phyloP scores from a whole-genome alignment of 2,888 invertebrate species.

The Hololepta plana region DNA sequence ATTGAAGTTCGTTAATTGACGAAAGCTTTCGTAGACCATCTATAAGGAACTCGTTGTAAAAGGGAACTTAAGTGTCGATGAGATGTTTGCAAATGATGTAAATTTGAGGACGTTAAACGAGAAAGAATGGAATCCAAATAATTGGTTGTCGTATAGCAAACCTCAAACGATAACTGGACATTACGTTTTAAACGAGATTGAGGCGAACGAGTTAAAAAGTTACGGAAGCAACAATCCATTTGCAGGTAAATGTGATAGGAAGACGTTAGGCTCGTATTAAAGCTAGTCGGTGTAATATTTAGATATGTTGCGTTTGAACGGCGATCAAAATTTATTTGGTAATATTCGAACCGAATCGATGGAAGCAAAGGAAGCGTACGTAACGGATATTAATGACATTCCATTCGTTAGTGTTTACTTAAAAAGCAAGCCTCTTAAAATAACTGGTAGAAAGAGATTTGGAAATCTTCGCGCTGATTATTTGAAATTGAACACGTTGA shows the following conservation, averaged over 20 bases:
- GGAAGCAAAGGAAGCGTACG: slow-evolving; percentile 11
- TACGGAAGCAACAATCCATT: slow-evolving; percentile 11
- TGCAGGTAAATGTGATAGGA: too few species aligned
- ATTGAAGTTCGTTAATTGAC: too few species aligned
- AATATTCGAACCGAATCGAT: slow-evolving; percentile 12
- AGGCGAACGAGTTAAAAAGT: slow-evolving; percentile 11
- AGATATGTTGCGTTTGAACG: slow-evolving; percentile 14
- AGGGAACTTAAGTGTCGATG: slow-evolving; percentile 11
- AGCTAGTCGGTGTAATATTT: too few species aligned
- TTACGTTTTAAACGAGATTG: slow-evolving; percentile 11
- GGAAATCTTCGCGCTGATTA: slow-evolving; percentile 11
- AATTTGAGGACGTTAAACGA: slow-evolving; percentile 14
- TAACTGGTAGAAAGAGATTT: slow-evolving; percentile 18
- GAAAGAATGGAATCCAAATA: slow-evolving; percentile 15
- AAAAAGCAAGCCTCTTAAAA: slow-evolving; percentile 11
- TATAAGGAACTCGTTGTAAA: slow-evolving; percentile 13
- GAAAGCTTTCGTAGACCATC: slow-evolving; percentile 14
- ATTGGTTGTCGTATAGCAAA: slow-evolving; percentile 16
- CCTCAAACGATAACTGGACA: slow-evolving; percentile 17
- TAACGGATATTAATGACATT: slow-evolving; percentile 16
- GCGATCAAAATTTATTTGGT: slow-evolving; percentile 12
- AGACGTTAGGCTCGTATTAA: too few species aligned
- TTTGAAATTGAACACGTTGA: slow-evolving; percentile 11
- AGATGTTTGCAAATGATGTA: slow-evolving; percentile 12
- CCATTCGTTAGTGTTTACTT: slow-evolving; percentile 15